Conservation (phyloP, 2,888 invertebrate species). For the Drosophila subsilvestris region DNA sequence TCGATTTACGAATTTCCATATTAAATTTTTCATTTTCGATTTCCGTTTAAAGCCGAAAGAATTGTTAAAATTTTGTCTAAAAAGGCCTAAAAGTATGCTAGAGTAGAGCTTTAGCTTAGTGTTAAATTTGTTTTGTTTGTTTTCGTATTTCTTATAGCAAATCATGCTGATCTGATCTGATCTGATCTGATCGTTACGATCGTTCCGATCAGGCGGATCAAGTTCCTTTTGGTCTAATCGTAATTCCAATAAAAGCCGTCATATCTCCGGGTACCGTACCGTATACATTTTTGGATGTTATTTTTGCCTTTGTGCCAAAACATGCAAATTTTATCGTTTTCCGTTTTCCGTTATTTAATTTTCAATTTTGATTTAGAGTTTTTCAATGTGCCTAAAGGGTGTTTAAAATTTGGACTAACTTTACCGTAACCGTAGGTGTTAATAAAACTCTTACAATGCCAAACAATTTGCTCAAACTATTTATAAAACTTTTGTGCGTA, state of each 20-base stretch:
- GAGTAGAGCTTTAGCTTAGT: conserved; percentile 56
- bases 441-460: conserved; percentile 77
- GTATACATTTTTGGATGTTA: conserved; percentile 43
- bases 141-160: conserved; percentile 63
- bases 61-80: conserved; percentile 76
- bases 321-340: conserved; percentile 55
- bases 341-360: background rate
- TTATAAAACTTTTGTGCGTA: conserved; percentile 80
- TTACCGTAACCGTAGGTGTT: conserved; percentile 37
- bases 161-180: conserved; percentile 59
- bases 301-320: conserved; percentile 58
- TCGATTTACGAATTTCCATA: conserved; percentile 22
- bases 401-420: conserved; percentile 80
- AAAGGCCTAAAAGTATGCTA: conserved; percentile 75
- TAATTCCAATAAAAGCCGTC: conserved; percentile 82
- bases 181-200: conserved; percentile 13
- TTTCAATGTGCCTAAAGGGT: conserved; percentile 79
- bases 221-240: conserved; percentile 46
- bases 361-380: conserved; percentile 41
- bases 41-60: conserved; percentile 72
- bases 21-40: conserved; percentile 22
- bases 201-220: conserved; percentile 24
- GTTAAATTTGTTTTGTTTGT: conserved; percentile 44
- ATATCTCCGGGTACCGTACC: conserved; percentile 58
- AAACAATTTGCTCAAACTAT: conserved; percentile 70